Evolutionary conservation across 1,140 invertebrate genomes (phyloP).

Genomic region (Ooceraea biroi): DNA sequence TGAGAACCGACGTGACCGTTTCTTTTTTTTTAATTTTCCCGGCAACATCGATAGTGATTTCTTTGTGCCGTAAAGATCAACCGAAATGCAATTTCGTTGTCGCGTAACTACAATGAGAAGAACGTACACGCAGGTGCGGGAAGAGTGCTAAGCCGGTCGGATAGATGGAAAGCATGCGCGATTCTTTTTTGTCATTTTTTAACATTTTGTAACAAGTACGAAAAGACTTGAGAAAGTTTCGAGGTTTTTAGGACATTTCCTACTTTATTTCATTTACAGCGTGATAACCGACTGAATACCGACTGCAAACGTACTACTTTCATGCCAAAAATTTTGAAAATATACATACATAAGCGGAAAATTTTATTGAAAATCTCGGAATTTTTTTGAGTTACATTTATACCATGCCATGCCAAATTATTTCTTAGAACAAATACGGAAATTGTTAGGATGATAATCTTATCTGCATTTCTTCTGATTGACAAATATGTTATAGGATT

Average conservation of each 20-base stretch:
- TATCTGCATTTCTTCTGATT: background rate
- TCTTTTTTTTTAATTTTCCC: conserved; percentile 5
- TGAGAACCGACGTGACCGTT: background rate
- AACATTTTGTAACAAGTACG: conserved; percentile 29
- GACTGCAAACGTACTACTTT: background rate
- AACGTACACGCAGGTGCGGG: conserved; percentile 9
- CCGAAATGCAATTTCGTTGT: conserved; percentile 36
- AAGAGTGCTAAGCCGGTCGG: background rate
- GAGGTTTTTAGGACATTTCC: background rate
- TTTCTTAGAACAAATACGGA: conserved; percentile 26
- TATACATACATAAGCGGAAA: too few relatives aligned
- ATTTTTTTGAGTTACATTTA: conserved; percentile 11
- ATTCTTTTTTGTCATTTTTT: conserved; percentile 26
- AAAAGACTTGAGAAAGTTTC: background rate
- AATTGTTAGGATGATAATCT: conserved; percentile 10
- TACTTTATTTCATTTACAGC: conserved; percentile 7
- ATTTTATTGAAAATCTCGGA: conserved; percentile 16
- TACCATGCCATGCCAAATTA: conserved; percentile 33
- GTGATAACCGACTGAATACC: background rate
- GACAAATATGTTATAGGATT: conserved; percentile 17
- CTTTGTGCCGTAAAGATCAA: background rate
- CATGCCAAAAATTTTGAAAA: background rate
- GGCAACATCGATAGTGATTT: conserved; percentile 2
- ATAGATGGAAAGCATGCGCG: background rate
- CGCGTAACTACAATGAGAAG: conserved; percentile 23